Evolutionary conservation across 2,113 vertebrate genomes (phyloP).

Genomic region (Thymallus thymallus): DNA sequence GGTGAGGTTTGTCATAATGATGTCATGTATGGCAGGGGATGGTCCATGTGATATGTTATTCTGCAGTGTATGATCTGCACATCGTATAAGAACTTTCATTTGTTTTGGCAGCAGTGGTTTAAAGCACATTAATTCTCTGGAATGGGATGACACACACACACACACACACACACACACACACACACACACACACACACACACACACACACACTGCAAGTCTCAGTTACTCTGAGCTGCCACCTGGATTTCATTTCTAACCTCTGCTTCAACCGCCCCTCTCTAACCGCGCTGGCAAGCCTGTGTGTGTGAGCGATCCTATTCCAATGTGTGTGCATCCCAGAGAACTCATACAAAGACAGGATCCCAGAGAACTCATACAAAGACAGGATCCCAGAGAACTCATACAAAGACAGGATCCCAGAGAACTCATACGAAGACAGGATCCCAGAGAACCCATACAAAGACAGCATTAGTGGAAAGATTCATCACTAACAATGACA

Average conservation of each 20-base stretch:
- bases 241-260: conserved; percentile 62
- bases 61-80: conserved; percentile 49
- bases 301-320: background rate
- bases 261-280: conserved; percentile 5
- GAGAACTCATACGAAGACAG: conserved; percentile 1
- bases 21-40: conserved; percentile 50
- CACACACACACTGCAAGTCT: conserved; percentile 15
- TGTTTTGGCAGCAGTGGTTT: conserved; percentile 54
- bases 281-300: background rate
- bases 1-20: conserved; percentile 36
- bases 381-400: conserved; percentile 14
- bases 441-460: conserved; percentile 3
- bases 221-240: conserved; percentile 25
- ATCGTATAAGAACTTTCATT: conserved; percentile 49
- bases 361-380: conserved; percentile 4
- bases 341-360: conserved; percentile 7
- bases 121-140: conserved; percentile 42
- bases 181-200: background rate
- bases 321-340: conserved; percentile 20
- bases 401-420: background rate
- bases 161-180: conserved; percentile 7
- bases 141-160: conserved; percentile 38
- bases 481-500: conserved; percentile 19
- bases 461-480: conserved; percentile 18
- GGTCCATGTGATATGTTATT: conserved; percentile 46